These are phyloP conservation scores for Aphis gossypii DNA, from an alignment of 1,140 invertebrate species.

Conservation along the genomic window DNA sequence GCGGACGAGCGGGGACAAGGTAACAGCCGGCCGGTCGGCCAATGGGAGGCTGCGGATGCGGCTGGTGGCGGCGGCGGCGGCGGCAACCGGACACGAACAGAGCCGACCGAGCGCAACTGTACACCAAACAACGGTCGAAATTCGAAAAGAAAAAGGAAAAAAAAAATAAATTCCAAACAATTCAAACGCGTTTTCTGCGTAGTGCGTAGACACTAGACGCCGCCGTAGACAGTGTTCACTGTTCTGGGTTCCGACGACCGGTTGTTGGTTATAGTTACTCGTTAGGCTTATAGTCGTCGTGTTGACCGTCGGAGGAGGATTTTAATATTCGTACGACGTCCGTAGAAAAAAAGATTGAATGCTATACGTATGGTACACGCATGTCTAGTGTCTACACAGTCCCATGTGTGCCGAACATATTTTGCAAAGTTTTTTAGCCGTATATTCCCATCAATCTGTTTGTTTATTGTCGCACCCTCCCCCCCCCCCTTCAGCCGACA, in stretches of 20 bases:
- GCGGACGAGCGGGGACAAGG: not conserved
- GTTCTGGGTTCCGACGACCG: not conserved
- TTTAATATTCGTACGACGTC: not conserved
- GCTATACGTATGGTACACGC: too few relatives aligned
- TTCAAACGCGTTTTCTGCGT: slow-evolving; percentile 1
- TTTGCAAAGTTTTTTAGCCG: not conserved
- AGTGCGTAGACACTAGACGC: not conserved
- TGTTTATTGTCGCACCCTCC: not conserved
- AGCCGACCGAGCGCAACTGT: not conserved
- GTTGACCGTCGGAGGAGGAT: too few relatives aligned
- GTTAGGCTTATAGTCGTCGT: not conserved
- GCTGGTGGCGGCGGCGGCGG: not conserved
- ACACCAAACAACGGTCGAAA: not conserved
- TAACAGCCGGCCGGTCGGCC: slow-evolving; percentile 47
- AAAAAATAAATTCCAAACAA: not conserved
- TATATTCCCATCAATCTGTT: not conserved
- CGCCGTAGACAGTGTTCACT: not conserved
- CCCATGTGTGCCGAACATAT: not conserved
- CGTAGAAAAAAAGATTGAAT: not conserved
- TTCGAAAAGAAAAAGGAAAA: not conserved
- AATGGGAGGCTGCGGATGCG: slow-evolving; percentile 48
- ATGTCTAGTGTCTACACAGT: not conserved
- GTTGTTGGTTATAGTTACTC: not conserved
- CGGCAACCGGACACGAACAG: slow-evolving; percentile 13
- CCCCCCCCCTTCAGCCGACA: too few relatives aligned